Evolutionary conservation across 1,140 invertebrate genomes (phyloP).

Genomic region (Bicyclus anynana): DNA sequence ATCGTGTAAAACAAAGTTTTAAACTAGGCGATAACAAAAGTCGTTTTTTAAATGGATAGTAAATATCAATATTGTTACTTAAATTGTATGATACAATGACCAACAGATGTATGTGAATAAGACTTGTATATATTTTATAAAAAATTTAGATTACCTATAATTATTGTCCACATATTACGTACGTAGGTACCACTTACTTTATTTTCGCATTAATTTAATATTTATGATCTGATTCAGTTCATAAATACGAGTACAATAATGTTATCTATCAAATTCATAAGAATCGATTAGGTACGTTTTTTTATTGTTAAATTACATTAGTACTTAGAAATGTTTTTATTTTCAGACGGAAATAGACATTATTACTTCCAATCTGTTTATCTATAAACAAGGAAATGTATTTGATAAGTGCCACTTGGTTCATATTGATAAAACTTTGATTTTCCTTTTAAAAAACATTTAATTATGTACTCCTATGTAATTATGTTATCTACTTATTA

Average conservation of each 20-base stretch:
- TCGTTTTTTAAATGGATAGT: neutral
- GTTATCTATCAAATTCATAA: too few species aligned
- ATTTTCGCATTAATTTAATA: neutral
- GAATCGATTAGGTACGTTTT: neutral
- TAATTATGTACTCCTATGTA: neutral
- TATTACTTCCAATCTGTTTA: constrained; percentile 8
- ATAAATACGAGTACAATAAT: too few species aligned
- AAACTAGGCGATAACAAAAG: neutral
- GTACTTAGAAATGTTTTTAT: neutral
- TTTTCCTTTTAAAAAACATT: constrained; percentile 3
- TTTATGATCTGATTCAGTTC: too few species aligned
- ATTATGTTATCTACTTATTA: neutral
- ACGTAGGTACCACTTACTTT: neutral
- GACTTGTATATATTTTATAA: neutral
- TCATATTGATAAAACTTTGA: neutral
- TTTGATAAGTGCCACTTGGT: constrained; percentile 6
- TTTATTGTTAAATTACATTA: neutral
- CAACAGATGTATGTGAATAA: neutral
- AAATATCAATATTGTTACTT: neutral
- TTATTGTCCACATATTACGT: neutral
- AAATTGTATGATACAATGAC: neutral
- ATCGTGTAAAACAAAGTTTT: neutral
- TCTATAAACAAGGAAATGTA: constrained; percentile 13
- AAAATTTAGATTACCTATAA: neutral
- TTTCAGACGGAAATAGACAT: constrained; percentile 7